Conservation (phyloP, 2,797 vertebrate genomes). For the Dallia pectoralis region DNA sequence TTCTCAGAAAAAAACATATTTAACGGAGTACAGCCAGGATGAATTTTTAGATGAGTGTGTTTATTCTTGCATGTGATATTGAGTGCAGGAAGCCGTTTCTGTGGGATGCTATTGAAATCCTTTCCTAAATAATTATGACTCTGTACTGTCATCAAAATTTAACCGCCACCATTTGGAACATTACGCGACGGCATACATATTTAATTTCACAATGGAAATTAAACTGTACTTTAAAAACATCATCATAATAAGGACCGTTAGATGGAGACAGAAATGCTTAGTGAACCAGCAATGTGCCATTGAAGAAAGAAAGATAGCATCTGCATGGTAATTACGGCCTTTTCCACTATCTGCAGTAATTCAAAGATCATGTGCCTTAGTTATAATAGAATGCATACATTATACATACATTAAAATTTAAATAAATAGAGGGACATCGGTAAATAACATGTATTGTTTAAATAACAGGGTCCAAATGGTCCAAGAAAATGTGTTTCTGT, state of each 20-base stretch:
- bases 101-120: slow-evolving; percentile 14
- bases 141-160: slow-evolving; percentile 31
- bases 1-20: background rate
- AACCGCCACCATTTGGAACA: slow-evolving; percentile 9
- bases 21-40: background rate
- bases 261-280: background rate
- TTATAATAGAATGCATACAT: background rate
- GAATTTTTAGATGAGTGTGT: background rate
- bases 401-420: background rate
- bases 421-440: background rate
- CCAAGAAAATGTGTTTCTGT: background rate
- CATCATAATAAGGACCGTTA: slow-evolving; percentile 4
- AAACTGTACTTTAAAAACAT: slow-evolving; percentile 16
- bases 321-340: background rate
- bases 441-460: too few species aligned
- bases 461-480: too few species aligned
- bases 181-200: slow-evolving; percentile 21
- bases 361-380: background rate
- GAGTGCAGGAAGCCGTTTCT: background rate
- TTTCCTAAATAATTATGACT: slow-evolving; percentile 34
- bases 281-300: background rate
- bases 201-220: slow-evolving; percentile 37
- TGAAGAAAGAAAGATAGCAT: background rate
- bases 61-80: slow-evolving; percentile 1
- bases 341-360: background rate